These are phyloP conservation scores for Melitaea athalia DNA, from an alignment of 2,888 invertebrate species.

Conservation along the genomic window DNA sequence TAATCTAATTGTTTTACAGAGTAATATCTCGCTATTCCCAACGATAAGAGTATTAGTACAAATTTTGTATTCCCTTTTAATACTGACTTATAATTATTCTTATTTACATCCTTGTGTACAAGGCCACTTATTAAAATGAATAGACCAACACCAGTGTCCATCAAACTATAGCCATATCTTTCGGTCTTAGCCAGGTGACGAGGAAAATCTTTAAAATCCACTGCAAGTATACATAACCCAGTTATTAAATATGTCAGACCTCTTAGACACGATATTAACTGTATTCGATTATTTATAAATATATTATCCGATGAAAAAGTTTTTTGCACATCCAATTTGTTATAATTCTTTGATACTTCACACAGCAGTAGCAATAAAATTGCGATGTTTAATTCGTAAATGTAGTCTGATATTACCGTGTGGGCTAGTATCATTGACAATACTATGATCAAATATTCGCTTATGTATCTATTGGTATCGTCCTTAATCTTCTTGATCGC, in stretches of 20 bases:
- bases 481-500: conserved; percentile 47
- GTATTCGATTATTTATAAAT: conserved; percentile 49
- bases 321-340: conserved; percentile 20
- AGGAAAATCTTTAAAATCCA: conserved; percentile 95
- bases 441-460: conserved; percentile 82
- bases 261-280: conserved; percentile 85
- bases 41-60: conserved; percentile 64
- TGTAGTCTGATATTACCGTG: conserved; percentile 74
- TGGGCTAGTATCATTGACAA: conserved; percentile 80
- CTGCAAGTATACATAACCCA: conserved; percentile 92
- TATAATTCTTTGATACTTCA: conserved; percentile 41
- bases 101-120: conserved; percentile 79
- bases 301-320: conserved; percentile 31
- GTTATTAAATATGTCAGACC: conserved; percentile 88
- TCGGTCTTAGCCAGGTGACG: conserved; percentile 93
- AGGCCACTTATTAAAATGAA: conserved; percentile 92
- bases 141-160: conserved; percentile 97
- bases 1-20: conserved; percentile 87
- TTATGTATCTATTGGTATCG: conserved; percentile 54
- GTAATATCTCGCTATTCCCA: conserved; percentile 85
- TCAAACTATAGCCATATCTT: conserved; percentile 91
- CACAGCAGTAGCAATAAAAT: conserved; percentile 50
- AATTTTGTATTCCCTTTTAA: conserved; percentile 65
- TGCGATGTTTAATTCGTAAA: conserved; percentile 58
- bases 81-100: conserved; percentile 53